These are phyloP conservation scores for Aplysina aerophoba DNA, from an alignment of 37 sponge, comb jelly and placozoan species.

Conservation along the genomic window DNA sequence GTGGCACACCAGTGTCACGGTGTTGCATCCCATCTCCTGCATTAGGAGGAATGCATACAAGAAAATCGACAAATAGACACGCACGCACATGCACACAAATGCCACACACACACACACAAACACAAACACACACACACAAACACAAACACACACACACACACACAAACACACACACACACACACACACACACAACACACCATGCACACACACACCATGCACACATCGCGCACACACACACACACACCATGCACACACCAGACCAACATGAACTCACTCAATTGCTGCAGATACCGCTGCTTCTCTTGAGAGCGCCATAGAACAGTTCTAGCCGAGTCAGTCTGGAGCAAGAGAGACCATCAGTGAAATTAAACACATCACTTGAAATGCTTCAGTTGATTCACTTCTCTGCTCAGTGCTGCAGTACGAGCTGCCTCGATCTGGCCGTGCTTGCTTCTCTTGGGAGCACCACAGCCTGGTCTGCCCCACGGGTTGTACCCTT, in stretches of 20 bases:
- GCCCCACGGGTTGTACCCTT: constrained; percentile 66
- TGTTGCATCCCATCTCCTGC: background rate
- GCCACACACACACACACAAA: too few species aligned
- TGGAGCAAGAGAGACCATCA: background rate
- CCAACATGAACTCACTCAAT: background rate
- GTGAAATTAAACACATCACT: background rate
- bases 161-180: too few species aligned
- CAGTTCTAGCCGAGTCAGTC: background rate
- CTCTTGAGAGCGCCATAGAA: too few species aligned
- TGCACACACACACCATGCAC: constrained; percentile 2
- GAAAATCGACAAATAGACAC: too few species aligned
- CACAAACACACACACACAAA: too few species aligned
- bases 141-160: too few species aligned
- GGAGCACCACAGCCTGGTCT: constrained; percentile 63
- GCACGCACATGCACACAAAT: too few species aligned
- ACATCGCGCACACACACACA: too few species aligned
- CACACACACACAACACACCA: background rate
- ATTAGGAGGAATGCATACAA: background rate
- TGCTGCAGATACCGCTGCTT: too few species aligned
- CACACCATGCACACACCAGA: background rate
- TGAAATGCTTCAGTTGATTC: background rate
- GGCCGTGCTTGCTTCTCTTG: constrained; percentile 14
- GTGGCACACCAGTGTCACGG: background rate
- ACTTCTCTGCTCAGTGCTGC: constrained; percentile 10
- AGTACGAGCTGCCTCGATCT: background rate